A percentile compares a stretch with the other conserved stretches of the same genome.
phyloP scores from a whole-genome alignment of 2,888 invertebrate species.

The Rotaria socialis region DNA sequence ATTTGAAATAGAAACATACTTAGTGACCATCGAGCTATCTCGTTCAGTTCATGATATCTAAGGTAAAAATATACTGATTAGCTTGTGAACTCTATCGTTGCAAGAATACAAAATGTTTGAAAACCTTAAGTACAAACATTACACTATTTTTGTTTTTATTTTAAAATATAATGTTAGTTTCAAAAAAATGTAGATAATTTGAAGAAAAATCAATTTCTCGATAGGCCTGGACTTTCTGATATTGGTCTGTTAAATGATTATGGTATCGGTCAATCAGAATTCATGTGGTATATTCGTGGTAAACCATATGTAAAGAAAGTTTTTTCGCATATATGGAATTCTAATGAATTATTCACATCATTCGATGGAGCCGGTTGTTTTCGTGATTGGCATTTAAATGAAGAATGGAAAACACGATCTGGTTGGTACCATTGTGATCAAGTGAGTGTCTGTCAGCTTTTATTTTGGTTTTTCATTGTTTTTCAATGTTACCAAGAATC shows the following conservation, averaged over 20 bases:
- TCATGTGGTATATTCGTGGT: conserved; percentile 13
- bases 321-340: conserved; percentile 17
- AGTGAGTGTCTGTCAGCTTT: background rate
- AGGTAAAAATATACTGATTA: too few species aligned
- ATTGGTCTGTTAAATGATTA: background rate
- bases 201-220: background rate
- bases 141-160: too few species aligned
- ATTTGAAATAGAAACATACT: too few species aligned
- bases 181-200: background rate
- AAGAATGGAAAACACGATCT: background rate
- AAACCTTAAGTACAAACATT: too few species aligned
- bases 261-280: conserved; percentile 33
- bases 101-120: too few species aligned
- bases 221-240: background rate
- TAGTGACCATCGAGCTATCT: too few species aligned
- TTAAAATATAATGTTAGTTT: background rate
- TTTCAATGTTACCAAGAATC: background rate
- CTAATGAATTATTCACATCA: background rate
- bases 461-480: background rate
- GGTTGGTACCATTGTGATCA: conserved; percentile 21
- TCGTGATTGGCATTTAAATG: conserved; percentile 10
- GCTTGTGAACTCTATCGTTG: too few species aligned
- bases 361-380: background rate
- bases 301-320: background rate
- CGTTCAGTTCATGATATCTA: too few species aligned